A percentile compares a stretch with the other conserved stretches of the same genome.
Evolutionary conservation across 2,888 invertebrate genomes (phyloP).

Genomic region (Habroteleia sp.): DNA sequence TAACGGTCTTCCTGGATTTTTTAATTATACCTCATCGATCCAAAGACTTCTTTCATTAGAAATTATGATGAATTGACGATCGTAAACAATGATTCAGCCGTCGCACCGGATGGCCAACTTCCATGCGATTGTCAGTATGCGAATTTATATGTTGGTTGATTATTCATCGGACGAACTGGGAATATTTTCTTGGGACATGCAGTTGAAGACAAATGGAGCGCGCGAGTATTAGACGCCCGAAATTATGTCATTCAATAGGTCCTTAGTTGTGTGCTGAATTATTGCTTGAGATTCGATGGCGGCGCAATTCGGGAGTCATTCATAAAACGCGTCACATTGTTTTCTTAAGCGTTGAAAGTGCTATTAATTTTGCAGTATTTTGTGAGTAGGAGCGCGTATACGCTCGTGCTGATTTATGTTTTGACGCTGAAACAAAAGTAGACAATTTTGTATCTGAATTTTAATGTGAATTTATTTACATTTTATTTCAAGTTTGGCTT

Average conservation of each 20-base stretch:
- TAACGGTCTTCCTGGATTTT: slow-evolving; percentile 56
- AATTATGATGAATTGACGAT: slow-evolving; percentile 26
- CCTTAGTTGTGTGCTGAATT: no score
- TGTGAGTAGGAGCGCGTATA: no score
- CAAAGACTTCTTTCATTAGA: slow-evolving; percentile 4
- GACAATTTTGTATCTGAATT: no score
- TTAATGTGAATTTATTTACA: no score
- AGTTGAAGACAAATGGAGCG: slow-evolving; percentile 27
- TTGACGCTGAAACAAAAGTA: no score
- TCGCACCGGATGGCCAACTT: slow-evolving; percentile 1
- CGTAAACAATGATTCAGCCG: slow-evolving; percentile 18
- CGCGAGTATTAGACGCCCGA: slow-evolving; percentile 22
- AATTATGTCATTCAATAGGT: slow-evolving; percentile 37
- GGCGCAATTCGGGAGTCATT: slow-evolving; percentile 1
- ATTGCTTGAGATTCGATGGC: slow-evolving; percentile 3
- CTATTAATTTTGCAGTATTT: slow-evolving; percentile 10
- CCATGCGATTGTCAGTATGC: slow-evolving; percentile 16
- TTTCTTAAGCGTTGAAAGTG: slow-evolving; percentile 3
- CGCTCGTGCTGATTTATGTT: no score
- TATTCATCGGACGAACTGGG: slow-evolving; percentile 40
- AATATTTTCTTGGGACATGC: slow-evolving; percentile 46
- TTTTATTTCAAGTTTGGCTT: no score
- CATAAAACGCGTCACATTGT: slow-evolving; percentile 13
- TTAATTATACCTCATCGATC: slow-evolving; percentile 59
- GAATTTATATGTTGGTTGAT: slow-evolving; percentile 36